These are phyloP conservation scores for Coccyzus lansbergi DNA, from an alignment of 2,797 vertebrate genomes.

Conservation along the genomic window DNA sequence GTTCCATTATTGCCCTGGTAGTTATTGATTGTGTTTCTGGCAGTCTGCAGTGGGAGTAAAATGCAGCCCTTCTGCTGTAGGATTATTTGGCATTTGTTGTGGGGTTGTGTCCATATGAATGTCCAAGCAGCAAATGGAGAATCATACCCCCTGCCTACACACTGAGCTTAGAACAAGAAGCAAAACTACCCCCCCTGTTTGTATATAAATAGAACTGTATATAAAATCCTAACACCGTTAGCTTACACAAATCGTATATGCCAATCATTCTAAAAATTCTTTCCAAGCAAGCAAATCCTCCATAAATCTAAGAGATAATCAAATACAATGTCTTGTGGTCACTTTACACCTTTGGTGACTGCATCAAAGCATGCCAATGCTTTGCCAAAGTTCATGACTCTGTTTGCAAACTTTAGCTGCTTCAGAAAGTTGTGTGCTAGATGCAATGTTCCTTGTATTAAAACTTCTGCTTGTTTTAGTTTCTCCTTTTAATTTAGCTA, in stretches of 20 bases:
- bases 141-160: neutral
- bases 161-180: neutral
- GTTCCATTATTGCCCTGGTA: neutral
- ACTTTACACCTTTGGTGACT: slow-evolving; percentile 46
- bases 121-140: neutral
- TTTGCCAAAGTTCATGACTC: slow-evolving; percentile 46
- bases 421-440: slow-evolving; percentile 25
- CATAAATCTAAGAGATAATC: slow-evolving; percentile 56
- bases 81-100: neutral
- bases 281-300: slow-evolving; percentile 62
- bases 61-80: neutral
- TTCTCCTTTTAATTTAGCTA: slow-evolving; percentile 14
- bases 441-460: slow-evolving; percentile 21
- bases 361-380: slow-evolving; percentile 21
- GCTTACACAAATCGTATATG: slow-evolving; percentile 41
- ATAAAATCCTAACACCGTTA: neutral
- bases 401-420: slow-evolving; percentile 1
- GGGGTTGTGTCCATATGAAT: neutral
- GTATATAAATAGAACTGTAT: slow-evolving; percentile 45
- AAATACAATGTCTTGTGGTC: neutral
- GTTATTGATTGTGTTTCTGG: neutral
- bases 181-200: neutral
- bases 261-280: slow-evolving; percentile 69
- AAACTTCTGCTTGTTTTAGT: neutral
- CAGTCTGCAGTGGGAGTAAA: neutral